Evolutionary conservation across 2,113 vertebrate species (phyloP).

Genomic region (cat (Felis catus)): DNA sequence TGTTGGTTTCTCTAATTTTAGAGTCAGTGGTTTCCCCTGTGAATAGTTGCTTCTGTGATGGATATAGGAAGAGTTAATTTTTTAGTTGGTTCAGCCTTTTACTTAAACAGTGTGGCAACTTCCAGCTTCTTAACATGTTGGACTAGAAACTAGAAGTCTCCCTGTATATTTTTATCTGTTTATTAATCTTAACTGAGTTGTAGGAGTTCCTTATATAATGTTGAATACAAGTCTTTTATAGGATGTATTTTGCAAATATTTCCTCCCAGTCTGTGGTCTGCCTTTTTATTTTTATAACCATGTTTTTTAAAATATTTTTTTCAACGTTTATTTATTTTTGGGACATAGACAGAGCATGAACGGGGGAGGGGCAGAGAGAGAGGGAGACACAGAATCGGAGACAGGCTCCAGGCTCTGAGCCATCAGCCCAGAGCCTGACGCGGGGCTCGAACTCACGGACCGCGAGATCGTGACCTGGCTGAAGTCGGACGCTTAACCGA

Average conservation of each 20-base stretch:
- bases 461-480: too few species aligned
- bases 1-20: background rate
- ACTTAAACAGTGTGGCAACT: background rate
- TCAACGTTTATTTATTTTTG: too few species aligned
- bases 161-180: background rate
- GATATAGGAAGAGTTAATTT: background rate
- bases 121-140: background rate
- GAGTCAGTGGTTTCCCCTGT: background rate
- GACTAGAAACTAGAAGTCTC: background rate
- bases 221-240: background rate
- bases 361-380: too few species aligned
- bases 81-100: background rate
- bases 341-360: too few species aligned
- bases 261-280: background rate
- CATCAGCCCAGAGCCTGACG: too few species aligned
- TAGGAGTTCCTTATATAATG: background rate
- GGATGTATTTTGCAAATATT: background rate
- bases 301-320: background rate
- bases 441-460: too few species aligned
- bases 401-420: too few species aligned
- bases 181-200: background rate
- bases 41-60: background rate
- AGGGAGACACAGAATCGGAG: too few species aligned
- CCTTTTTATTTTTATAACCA: background rate
- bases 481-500: too few species aligned